Evolutionary conservation across 2,113 vertebrate genomes (phyloP).

Genomic region (Uropsilus gracilis): DNA sequence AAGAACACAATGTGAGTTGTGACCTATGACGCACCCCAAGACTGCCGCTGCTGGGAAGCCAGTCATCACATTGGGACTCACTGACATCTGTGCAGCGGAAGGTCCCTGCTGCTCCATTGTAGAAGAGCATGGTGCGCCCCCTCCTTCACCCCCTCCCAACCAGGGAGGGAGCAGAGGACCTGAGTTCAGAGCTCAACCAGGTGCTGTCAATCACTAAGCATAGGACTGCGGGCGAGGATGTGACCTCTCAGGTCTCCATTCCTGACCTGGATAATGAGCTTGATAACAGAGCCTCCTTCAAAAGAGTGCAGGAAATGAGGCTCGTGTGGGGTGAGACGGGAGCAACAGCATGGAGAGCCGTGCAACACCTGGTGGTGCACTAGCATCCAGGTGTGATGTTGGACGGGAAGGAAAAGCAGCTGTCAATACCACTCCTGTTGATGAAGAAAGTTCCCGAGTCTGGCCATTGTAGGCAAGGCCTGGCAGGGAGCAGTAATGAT

Average conservation of each 20-base stretch:
- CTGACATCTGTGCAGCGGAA: neutral
- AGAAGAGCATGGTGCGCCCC: accelerated
- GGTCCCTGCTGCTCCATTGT: neutral
- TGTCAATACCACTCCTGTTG: neutral
- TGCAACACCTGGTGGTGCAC: neutral
- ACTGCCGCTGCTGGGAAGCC: neutral
- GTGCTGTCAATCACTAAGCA: neutral
- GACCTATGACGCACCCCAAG: accelerated
- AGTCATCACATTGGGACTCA: neutral
- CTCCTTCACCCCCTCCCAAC: too few species aligned
- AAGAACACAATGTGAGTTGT: accelerated
- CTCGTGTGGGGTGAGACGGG: accelerated
- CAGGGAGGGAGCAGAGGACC: neutral
- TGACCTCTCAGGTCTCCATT: neutral
- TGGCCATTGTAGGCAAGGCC: neutral
- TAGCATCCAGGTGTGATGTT: neutral
- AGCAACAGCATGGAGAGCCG: accelerated
- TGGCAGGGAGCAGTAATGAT: neutral
- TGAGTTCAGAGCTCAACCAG: neutral
- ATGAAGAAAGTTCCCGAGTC: neutral
- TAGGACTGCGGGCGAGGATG: neutral
- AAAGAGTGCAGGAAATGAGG: neutral
- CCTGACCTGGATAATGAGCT: neutral
- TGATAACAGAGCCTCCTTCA: neutral
- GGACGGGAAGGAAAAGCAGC: neutral